These are phyloP conservation scores for Chelonia mydas DNA, from an alignment of 2,797 vertebrate genomes.

Conservation along the genomic window DNA sequence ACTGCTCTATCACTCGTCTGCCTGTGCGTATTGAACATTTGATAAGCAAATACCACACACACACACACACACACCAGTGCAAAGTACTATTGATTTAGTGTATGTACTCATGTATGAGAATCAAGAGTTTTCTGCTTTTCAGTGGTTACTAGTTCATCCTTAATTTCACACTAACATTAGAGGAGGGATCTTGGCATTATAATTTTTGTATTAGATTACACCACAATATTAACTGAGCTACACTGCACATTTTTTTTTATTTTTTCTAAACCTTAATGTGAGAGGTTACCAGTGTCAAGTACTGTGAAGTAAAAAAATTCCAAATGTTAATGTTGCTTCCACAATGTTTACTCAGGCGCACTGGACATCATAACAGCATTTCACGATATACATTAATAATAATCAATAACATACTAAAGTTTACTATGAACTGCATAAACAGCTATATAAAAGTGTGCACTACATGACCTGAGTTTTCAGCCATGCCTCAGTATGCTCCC, in stretches of 20 bases:
- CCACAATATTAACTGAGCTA: neutral
- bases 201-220: slow-evolving; percentile 22
- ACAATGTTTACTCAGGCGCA: slow-evolving; percentile 42
- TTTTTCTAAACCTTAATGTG: slow-evolving; percentile 14
- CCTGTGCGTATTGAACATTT: neutral
- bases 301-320: slow-evolving; percentile 48
- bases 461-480: neutral
- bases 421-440: slow-evolving; percentile 17
- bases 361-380: slow-evolving; percentile 42
- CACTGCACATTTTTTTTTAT: neutral
- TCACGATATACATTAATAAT: slow-evolving; percentile 53
- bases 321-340: slow-evolving; percentile 49
- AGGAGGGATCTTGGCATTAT: neutral
- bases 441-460: neutral
- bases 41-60: neutral
- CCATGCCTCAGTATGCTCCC: neutral
- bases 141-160: slow-evolving; percentile 31
- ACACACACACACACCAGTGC: neutral
- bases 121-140: slow-evolving; percentile 31
- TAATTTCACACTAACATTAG: slow-evolving; percentile 29
- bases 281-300: slow-evolving; percentile 55
- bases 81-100: neutral
- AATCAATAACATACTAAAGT: slow-evolving; percentile 67
- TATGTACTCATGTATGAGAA: slow-evolving; percentile 10
- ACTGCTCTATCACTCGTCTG: neutral